A percentile compares a stretch with the other conserved stretches of the same genome.
Conservation (phyloP, 2,888 invertebrate species). For the Catocala fraxini region DNA sequence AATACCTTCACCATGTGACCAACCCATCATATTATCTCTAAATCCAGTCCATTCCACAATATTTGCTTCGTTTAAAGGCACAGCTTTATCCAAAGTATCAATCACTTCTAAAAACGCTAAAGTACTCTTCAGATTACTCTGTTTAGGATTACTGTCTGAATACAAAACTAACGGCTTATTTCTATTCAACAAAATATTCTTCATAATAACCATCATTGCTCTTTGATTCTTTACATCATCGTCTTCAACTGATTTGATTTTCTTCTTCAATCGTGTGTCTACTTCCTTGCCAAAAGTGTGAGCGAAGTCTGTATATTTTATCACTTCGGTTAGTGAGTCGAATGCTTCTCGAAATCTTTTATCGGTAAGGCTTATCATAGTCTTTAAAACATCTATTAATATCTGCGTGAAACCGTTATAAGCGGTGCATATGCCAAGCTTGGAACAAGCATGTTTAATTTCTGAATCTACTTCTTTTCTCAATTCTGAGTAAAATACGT, state of each 20-base stretch:
- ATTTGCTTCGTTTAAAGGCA: background rate
- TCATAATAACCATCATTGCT: background rate
- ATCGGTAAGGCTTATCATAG: background rate
- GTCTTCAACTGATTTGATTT: slow-evolving; percentile 18
- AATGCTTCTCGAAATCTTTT: background rate
- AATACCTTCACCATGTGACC: no score
- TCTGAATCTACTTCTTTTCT: background rate
- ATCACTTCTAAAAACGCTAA: background rate
- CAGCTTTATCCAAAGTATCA: slow-evolving; percentile 7
- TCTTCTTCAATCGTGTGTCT: slow-evolving; percentile 27
- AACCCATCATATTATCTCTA: background rate
- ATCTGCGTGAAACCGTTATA: background rate
- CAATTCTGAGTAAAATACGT: background rate
- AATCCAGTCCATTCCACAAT: background rate
- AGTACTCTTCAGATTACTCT: background rate
- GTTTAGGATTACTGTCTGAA: background rate
- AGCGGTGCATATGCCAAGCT: background rate
- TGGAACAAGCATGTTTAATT: background rate
- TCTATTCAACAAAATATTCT: background rate
- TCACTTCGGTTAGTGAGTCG: background rate
- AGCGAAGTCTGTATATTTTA: background rate
- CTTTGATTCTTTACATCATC: background rate
- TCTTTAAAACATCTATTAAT: background rate
- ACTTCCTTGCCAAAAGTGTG: slow-evolving; percentile 16
- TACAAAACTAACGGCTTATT: background rate